These are phyloP conservation scores for Oryzias celebensis DNA, from an alignment of 2,113 vertebrate species.

Conservation along the genomic window DNA sequence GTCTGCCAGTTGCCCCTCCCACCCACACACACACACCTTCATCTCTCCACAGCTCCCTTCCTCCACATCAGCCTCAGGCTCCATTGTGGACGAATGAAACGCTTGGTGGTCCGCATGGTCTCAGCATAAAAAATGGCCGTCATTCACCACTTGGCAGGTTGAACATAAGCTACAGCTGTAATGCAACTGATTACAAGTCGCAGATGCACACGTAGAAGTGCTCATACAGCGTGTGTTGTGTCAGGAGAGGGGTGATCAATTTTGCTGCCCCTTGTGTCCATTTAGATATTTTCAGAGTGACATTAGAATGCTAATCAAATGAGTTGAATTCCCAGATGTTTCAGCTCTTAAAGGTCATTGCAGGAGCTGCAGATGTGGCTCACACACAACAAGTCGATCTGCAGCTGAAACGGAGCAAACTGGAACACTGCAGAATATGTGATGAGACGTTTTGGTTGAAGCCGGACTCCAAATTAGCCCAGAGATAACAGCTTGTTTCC, in stretches of 20 bases:
- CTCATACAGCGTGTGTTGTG: not conserved
- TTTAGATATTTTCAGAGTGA: slow-evolving; percentile 36
- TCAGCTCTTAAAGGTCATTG: slow-evolving; percentile 41
- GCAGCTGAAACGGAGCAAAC: not conserved
- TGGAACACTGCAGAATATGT: not conserved
- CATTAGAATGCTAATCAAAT: slow-evolving; percentile 53
- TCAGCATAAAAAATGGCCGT: slow-evolving; percentile 46
- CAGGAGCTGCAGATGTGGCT: not conserved
- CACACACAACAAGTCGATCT: not conserved
- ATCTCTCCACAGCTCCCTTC: slow-evolving; percentile 29
- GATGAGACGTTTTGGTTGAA: accelerated
- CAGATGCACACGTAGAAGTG: not conserved
- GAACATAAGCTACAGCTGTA: slow-evolving; percentile 16
- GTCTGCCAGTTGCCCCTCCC: slow-evolving; percentile 31
- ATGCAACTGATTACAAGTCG: slow-evolving; percentile 15
- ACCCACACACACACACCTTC: slow-evolving; percentile 32
- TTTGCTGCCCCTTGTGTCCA: slow-evolving; percentile 23
- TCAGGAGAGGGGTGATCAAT: slow-evolving; percentile 31
- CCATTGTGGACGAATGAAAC: slow-evolving; percentile 35
- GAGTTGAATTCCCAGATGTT: slow-evolving; percentile 4
- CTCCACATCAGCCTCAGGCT: slow-evolving; percentile 46
- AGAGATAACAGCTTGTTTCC: not conserved
- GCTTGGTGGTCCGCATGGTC: not conserved
- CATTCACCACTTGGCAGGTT: slow-evolving; percentile 25
- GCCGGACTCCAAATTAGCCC: not conserved